Evolutionary conservation across 2,113 vertebrate species (phyloP), one percentile per base, ranked within the genome.

Genomic region (Pyrgilauda ruficollis): DNA sequence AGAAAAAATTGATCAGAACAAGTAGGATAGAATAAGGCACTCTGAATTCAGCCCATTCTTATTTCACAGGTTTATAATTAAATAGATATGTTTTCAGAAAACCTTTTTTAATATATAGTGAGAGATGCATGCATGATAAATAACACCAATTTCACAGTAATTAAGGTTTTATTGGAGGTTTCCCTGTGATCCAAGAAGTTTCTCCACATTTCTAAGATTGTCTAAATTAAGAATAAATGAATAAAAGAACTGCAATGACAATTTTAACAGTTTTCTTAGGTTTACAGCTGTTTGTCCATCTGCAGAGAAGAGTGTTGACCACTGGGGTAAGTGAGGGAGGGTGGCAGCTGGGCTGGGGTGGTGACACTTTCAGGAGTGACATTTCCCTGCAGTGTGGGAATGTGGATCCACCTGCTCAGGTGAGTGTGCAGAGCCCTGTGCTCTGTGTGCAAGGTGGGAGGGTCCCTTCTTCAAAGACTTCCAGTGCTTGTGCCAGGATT

Each of bases 351-450:
- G 37, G 39, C 5, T 52, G 70, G 33, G 26, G 9, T n/a, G 2
- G 3, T 8, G 19, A 15, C 50, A 15, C 0, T n/a, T 22, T 6
- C 7, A 44, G 87, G 35, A 28, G 70, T 7, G 7, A 6, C 4
- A 13, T 26, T 52, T 18, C 43, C 27, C 31, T 24, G 62, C 30
- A 26, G 39, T 2, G 26, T 7, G 10, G 18, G 24, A 16, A 3
- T 3, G 7, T 22, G 66, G 22, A 15, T 20, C 44, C 5, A 0
- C 4, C 23, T 27, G n/a, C 43, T 41, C 80, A 82, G 82, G 37
- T 85, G 21, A 91, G 78, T 1, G 20, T 61, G 43, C 72, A 80
- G 52, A 44, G 30, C 70, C 6, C 53, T 10, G 7, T 2, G 11
- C 39, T 39, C 5, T 12, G 4, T 24, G 18, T 33, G 33, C 37